Conservation (phyloP, 1,140 invertebrate genomes). For the Anthonomus grandis region DNA sequence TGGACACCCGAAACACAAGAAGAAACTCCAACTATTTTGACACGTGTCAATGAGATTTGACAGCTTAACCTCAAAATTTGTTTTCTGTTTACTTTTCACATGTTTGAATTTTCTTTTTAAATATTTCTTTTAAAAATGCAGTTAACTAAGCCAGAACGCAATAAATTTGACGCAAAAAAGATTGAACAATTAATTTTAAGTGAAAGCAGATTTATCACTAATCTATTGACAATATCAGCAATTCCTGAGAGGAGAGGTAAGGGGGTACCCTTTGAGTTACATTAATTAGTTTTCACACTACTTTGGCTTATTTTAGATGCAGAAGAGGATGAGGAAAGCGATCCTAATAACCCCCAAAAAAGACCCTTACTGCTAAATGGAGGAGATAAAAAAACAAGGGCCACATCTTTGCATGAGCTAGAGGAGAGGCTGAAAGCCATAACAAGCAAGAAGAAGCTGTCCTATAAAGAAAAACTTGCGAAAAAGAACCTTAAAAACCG, state of each 20-base stretch:
- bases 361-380: constrained; percentile 14
- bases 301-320: constrained; percentile 19
- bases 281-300: constrained; percentile 31
- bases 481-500: constrained; percentile 56
- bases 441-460: constrained; percentile 50
- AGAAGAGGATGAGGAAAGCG: constrained; percentile 29
- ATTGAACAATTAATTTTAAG: constrained; percentile 41
- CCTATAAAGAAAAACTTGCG: constrained; percentile 54
- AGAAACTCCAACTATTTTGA: too few species aligned
- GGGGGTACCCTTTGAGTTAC: background rate
- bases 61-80: background rate
- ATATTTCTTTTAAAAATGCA: constrained; percentile 30
- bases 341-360: background rate
- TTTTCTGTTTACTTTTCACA: background rate
- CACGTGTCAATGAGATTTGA: too few species aligned
- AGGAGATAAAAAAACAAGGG: constrained; percentile 43
- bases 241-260: constrained; percentile 44
- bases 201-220: constrained; percentile 50
- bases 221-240: constrained; percentile 50
- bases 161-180: constrained; percentile 44
- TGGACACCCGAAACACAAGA: too few species aligned
- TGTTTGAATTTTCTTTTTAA: background rate
- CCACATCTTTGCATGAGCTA: constrained; percentile 51
- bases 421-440: constrained; percentile 50
- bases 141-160: constrained; percentile 19